Base-by-base conservation (phyloP, 2,113 vertebrate species). In the Tetrax tetrax region DNA sequence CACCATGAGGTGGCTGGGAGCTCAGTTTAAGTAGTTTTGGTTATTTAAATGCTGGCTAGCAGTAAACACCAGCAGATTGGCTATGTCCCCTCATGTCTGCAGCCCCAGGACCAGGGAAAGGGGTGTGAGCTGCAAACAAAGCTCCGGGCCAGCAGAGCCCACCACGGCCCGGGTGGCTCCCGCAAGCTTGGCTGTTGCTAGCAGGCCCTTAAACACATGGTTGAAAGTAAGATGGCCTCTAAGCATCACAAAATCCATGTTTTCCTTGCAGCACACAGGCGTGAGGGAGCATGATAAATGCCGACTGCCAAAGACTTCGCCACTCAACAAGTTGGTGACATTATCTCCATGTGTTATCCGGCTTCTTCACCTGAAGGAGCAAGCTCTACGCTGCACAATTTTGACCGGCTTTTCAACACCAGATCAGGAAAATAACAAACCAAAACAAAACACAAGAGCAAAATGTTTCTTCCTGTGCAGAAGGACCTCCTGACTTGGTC, bases 161-260 rank as follows among this genome's bases (percentile, higher is more conserved):
- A 61, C 31, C 70, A 24, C 1, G 7, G 38, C 27, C 48, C 28
- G 6, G 11, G 23, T 8, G 21, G 59, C 45, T 43, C 51, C 17
- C 2, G 0, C 3, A 0, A 54, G 80, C 56, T 27, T 12, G 13
- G 59, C 37, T 43, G 29, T 10, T 17, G 13, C 24, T 20, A 50
- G 31, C 54, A 33, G 37, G 37, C 33, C 78, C 57, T 31, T n/a
- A 25, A 27, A 69, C 13, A 9, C 7, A 28, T 0, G 12, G 43
- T 1, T 23, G 21, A 35, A 47, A n/a, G 28, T 8, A 12, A 60
- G 25, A 25, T 25, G 24, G 72, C n/a, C 65, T 35, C 65, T 20
- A 50, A 56, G 24, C 18, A 12, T 10, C 51, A n/a, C 22, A 33
- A 61, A 64, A 50, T 33, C 9, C 0, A 37, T 10, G 31, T 56